Conservation (phyloP, 30 jellyfish, hydroid and myxozoan species). For the Morbakka virulenta region DNA sequence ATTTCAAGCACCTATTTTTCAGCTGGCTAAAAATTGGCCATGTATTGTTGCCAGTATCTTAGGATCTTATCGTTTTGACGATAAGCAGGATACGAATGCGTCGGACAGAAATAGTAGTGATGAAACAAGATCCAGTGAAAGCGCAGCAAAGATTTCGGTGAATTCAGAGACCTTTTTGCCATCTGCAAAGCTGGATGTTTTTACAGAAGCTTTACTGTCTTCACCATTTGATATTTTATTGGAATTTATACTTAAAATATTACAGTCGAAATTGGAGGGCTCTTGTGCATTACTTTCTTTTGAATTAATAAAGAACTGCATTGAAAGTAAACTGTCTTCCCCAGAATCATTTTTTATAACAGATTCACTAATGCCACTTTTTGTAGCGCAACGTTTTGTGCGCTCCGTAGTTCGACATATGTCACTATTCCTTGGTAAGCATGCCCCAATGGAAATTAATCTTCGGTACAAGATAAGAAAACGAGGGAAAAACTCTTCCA, state of each 20-base stretch:
- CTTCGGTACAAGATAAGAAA: slow-evolving; percentile 64
- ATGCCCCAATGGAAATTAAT: slow-evolving; percentile 34
- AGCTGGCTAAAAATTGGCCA: slow-evolving; percentile 59
- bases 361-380: slow-evolving; percentile 26
- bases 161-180: neutral
- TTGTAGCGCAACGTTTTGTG: slow-evolving; percentile 62
- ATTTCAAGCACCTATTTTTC: slow-evolving; percentile 35
- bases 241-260: slow-evolving; percentile 26
- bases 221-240: slow-evolving; percentile 34
- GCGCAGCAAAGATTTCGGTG: neutral
- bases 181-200: slow-evolving; percentile 31
- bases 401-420: slow-evolving; percentile 82
- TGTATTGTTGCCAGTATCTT: slow-evolving; percentile 40
- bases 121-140: neutral
- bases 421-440: slow-evolving; percentile 63
- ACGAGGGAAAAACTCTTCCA: slow-evolving; percentile 38
- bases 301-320: neutral
- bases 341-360: slow-evolving; percentile 1
- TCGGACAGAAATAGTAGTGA: neutral
- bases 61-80: neutral
- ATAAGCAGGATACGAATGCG: neutral
- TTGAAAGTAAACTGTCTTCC: slow-evolving; percentile 14
- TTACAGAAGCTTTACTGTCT: slow-evolving; percentile 21
- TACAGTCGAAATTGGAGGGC: neutral
- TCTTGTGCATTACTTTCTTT: neutral